phyloP scores from a whole-genome alignment of 2,888 invertebrate genomes.

The Litoditis marina region DNA sequence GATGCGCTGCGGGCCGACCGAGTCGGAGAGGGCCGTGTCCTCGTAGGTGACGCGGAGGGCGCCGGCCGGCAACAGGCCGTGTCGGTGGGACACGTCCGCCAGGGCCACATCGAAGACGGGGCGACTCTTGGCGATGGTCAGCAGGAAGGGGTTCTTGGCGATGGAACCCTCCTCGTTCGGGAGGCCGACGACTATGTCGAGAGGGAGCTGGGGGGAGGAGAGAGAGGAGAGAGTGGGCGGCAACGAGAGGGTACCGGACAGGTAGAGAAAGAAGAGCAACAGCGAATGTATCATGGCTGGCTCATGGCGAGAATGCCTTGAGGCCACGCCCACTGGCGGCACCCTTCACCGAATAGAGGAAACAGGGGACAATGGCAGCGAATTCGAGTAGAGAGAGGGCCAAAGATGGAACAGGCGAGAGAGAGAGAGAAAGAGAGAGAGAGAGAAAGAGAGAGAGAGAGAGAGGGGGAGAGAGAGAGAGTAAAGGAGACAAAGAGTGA shows the following conservation, averaged over 20 bases:
- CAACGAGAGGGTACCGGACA: background rate
- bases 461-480: background rate
- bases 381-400: slow-evolving; percentile 5
- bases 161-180: slow-evolving; percentile 43
- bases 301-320: slow-evolving; percentile 8
- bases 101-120: slow-evolving; percentile 60
- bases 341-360: slow-evolving; percentile 8
- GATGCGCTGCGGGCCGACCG: slow-evolving; percentile 56
- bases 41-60: slow-evolving; percentile 46
- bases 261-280: slow-evolving; percentile 8
- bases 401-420: slow-evolving; percentile 9
- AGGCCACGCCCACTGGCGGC: slow-evolving; percentile 8
- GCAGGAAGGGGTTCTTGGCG: slow-evolving; percentile 51
- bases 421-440: slow-evolving; percentile 1
- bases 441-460: background rate
- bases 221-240: slow-evolving; percentile 1
- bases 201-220: slow-evolving; percentile 30
- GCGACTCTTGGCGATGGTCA: slow-evolving; percentile 50
- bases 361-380: no score
- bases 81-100: slow-evolving; percentile 47
- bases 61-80: slow-evolving; percentile 32
- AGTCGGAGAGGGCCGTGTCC: slow-evolving; percentile 54
- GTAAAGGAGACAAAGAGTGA: slow-evolving; percentile 3
- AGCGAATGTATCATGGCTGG: slow-evolving; percentile 18
- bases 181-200: slow-evolving; percentile 57